These are phyloP conservation scores for Doris montereyensis DNA, from an alignment of 2,888 invertebrate species.

Conservation along the genomic window DNA sequence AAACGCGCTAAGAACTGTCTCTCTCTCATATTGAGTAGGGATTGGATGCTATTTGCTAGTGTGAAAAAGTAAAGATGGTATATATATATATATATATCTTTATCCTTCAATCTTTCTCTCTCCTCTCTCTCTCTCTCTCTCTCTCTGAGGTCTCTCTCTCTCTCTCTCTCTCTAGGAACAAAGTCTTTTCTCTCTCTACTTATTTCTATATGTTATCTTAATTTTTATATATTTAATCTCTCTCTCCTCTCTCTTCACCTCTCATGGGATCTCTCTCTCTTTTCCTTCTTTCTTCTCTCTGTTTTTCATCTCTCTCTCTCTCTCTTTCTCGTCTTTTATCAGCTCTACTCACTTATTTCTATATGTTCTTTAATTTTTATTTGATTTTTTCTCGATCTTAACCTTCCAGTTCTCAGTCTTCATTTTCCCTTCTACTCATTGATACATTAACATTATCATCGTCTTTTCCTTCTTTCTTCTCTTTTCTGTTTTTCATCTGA, in stretches of 20 bases:
- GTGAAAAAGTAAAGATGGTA: too few relatives aligned
- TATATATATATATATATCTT: too few relatives aligned
- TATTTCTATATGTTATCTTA: background rate
- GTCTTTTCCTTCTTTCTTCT: background rate
- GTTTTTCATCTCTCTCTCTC: background rate
- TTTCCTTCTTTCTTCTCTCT: background rate
- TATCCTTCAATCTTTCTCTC: background rate
- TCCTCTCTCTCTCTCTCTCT: background rate
- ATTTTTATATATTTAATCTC: background rate
- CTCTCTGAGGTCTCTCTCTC: background rate
- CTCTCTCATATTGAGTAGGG: too few relatives aligned
- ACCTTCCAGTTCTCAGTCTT: background rate
- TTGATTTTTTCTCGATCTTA: background rate
- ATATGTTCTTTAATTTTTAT: background rate
- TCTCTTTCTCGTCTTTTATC: background rate
- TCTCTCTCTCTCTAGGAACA: slow-evolving; percentile 4
- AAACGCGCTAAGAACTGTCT: too few relatives aligned
- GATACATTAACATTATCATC: background rate
- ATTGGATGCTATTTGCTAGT: too few relatives aligned
- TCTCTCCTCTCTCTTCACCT: background rate
- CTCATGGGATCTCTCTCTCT: background rate
- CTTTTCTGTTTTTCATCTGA: too few relatives aligned
- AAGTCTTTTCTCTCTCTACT: too few relatives aligned
- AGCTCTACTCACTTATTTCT: background rate
- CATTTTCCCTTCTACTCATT: background rate